Evolutionary conservation across 37 sponge, comb jelly and placozoan species (phyloP), one percentile per base, ranked within the genome.

Genomic region (Beroe forskalii): DNA sequence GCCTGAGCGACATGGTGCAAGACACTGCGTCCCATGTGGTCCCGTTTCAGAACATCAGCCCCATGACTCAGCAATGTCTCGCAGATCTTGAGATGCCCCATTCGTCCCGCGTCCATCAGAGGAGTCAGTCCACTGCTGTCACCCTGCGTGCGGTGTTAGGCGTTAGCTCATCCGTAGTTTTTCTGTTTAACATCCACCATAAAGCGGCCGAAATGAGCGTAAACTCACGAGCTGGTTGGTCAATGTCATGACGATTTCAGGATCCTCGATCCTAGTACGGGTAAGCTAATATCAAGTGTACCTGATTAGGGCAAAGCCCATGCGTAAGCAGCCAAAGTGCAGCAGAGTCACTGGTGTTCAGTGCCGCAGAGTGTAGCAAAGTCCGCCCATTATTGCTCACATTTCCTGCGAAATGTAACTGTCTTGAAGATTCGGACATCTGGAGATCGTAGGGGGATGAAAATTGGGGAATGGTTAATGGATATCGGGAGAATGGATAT

Each of bases 111-210:
- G 55, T 80, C 86, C 86, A 80, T 80, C 23, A 80, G 55, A 20
- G 86, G 86, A 27, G 86, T 80, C 48, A 80, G 55, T 25, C 86
- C 86, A 38, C 86, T 80, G n/a, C 86, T 80, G 31, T 80, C 86
- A 12, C 14, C 44, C 86, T 80, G 86, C n/a, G 66, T 28, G 55
- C 12, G 55, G 55, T 48, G 55, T 48, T 12, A 48, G 12, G n/a
- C n/a, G n/a, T n/a, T n/a, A n/a, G n/a, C n/a, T n/a, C n/a, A n/a
- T n/a, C n/a, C n/a, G n/a, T n/a, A n/a, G n/a, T n/a, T n/a, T n/a
- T n/a, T n/a, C n/a, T n/a, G n/a, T n/a, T n/a, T n/a, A n/a, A n/a
- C n/a, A n/a, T n/a, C n/a, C n/a, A n/a, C n/a, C n/a, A n/a, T n/a
- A n/a, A n/a, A n/a, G n/a, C n/a, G n/a, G n/a, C n/a, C n/a, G n/a